Conservation (phyloP, 2,113 vertebrate genomes). For the Oxyura jamaicensis region DNA sequence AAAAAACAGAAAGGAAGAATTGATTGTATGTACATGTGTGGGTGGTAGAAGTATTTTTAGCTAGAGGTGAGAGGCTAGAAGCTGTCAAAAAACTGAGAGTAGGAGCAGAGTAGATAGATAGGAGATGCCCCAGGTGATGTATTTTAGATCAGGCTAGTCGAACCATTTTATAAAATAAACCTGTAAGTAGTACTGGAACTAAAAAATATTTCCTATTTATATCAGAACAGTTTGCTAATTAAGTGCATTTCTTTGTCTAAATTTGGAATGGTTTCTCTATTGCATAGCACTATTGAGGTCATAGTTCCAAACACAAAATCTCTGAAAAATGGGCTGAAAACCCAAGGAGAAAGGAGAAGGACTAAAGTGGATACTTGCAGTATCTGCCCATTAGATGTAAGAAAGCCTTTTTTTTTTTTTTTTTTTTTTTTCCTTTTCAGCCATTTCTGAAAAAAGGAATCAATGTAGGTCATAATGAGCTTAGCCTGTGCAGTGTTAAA, state of each 20-base stretch:
- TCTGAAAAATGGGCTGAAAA: background rate
- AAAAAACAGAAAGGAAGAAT: slow-evolving; percentile 37
- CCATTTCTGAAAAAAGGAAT: slow-evolving; percentile 27
- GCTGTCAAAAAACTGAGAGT: slow-evolving; percentile 13
- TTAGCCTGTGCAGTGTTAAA: slow-evolving; percentile 8
- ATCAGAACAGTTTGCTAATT: background rate
- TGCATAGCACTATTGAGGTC: background rate
- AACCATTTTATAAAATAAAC: background rate
- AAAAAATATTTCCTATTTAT: background rate
- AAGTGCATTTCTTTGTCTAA: background rate
- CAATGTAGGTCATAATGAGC: slow-evolving; percentile 14
- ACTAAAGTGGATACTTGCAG: background rate
- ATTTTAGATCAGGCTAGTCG: background rate
- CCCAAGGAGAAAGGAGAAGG: background rate
- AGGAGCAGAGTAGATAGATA: slow-evolving; percentile 32
- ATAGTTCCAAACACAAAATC: background rate
- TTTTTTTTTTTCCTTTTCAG: background rate
- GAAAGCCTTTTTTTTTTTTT: background rate
- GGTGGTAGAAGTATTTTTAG: slow-evolving; percentile 56
- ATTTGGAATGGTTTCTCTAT: background rate
- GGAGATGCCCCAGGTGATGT: background rate
- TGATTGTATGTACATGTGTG: slow-evolving; percentile 5
- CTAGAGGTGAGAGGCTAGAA: slow-evolving; percentile 59
- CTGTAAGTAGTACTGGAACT: background rate
- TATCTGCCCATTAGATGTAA: background rate